Base-by-base conservation (phyloP, 2,113 vertebrate species). In the Cichladusa arquata region DNA sequence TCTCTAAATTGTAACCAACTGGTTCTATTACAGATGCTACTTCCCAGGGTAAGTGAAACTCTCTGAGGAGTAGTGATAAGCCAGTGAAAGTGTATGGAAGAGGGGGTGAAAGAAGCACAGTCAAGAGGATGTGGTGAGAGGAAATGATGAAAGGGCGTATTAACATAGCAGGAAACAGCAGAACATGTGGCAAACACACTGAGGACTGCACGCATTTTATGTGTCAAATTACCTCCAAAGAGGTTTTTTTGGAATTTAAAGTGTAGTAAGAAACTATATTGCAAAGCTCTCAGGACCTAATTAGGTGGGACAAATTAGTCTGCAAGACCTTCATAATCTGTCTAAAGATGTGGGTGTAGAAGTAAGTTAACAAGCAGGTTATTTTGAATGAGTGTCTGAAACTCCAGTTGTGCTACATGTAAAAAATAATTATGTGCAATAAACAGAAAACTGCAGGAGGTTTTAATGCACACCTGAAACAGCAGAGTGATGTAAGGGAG, bases 271-370 rank as follows among this genome's bases (percentile, higher is more conserved):
- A 87, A 90, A 80, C 81, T 90, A 77, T 76, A 93, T 19, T 77
- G 79, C 71, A 95, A 95, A 95, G 85, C 95, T 95, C 94, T 80
- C 74, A 95, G 95, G 95, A 95, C 91, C 94, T 95, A 96, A 96
- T 97, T 95, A 95, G 44, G 74, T 79, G 81, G 93, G 93, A 96
- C 78, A 96, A 95, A 97, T 95, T 97, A 96, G 78, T 54, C 87
- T 94, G 71, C 42, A 70, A 95, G 90, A 91, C 93, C 81, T 95
- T 91, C 89, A 87, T 95, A 96, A 95, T 96, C 81, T 87, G 44
- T 90, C 53, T 93, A 91, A 95, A 95, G 65, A 89, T 50, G 81
- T 77, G 81, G 61, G n/a, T 90, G 66, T 76, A 89, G 62, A 66
- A 81, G 51, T 81, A 88, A 92, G 67, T 65, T 95, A 95, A 95